Conservation (phyloP, 2,888 invertebrate genomes). For the Ectemnius cavifrons region DNA sequence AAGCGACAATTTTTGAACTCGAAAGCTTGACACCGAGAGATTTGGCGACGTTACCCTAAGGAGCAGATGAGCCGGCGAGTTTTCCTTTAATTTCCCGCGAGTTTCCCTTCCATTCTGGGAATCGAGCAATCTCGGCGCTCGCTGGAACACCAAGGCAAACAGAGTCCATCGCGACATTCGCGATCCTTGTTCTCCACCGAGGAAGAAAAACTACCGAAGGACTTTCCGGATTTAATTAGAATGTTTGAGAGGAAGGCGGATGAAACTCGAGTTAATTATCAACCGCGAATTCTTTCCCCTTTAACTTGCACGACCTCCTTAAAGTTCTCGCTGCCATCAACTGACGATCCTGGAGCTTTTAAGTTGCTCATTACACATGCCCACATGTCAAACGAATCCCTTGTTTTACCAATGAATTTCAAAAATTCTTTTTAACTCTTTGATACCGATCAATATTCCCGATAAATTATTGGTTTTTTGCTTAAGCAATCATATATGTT, state of each 20-base stretch:
- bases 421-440: too few relatives aligned
- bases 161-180: slow-evolving; percentile 32
- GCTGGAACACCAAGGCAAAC: slow-evolving; percentile 38
- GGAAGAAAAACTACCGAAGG: slow-evolving; percentile 34
- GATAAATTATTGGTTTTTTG: too few relatives aligned
- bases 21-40: too few relatives aligned
- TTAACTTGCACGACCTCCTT: slow-evolving; percentile 5
- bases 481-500: too few relatives aligned
- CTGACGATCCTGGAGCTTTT: background rate
- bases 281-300: slow-evolving; percentile 1
- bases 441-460: too few relatives aligned
- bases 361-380: too few relatives aligned
- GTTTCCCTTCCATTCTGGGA: slow-evolving; percentile 14
- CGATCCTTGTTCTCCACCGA: slow-evolving; percentile 5
- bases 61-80: slow-evolving; percentile 14
- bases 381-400: too few relatives aligned
- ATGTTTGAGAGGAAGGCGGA: slow-evolving; percentile 25
- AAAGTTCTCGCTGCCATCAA: slow-evolving; percentile 24
- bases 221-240: slow-evolving; percentile 54
- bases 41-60: too few relatives aligned
- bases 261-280: slow-evolving; percentile 53
- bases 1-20: slow-evolving; percentile 5
- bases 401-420: too few relatives aligned
- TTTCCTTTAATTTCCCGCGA: slow-evolving; percentile 33
- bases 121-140: slow-evolving; percentile 19